Conservation (phyloP, 2,113 vertebrate species). For the Orientallactaga bullata region DNA sequence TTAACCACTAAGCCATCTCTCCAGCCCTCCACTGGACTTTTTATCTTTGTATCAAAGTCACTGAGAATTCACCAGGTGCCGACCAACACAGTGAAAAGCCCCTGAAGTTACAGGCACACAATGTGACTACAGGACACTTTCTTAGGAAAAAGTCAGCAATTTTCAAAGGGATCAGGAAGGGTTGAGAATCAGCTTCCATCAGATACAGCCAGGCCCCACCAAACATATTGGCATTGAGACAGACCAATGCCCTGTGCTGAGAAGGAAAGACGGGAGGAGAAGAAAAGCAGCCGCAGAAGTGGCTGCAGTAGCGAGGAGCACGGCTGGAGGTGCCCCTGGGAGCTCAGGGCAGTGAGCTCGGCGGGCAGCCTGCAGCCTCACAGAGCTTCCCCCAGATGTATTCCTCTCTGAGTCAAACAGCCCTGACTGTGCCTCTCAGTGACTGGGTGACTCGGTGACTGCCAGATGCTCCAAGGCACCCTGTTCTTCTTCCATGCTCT, state of each 20-base stretch:
- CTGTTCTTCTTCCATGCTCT: neutral
- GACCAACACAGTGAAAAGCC: neutral
- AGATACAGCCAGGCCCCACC: neutral
- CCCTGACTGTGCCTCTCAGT: neutral
- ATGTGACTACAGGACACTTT: neutral
- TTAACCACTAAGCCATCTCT: no score
- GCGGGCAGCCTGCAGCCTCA: accelerated
- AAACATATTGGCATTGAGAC: neutral
- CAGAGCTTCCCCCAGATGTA: neutral
- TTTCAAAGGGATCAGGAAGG: conserved; percentile 18
- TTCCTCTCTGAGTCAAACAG: neutral
- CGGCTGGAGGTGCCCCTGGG: neutral
- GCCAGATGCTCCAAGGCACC: accelerated
- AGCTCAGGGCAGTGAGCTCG: neutral
- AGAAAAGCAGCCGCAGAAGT: neutral
- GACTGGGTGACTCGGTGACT: no score
- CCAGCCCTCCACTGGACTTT: no score
- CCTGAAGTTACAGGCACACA: conserved; percentile 26
- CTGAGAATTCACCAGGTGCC: conserved; percentile 1
- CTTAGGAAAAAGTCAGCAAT: neutral
- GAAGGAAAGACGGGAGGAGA: neutral
- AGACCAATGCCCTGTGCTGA: neutral
- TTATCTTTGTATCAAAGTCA: neutral
- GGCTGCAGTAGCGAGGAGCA: no score
- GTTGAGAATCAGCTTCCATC: neutral